phyloP scores from a whole-genome alignment of 2,113 vertebrate genomes.

The Aegithalos caudatus region DNA sequence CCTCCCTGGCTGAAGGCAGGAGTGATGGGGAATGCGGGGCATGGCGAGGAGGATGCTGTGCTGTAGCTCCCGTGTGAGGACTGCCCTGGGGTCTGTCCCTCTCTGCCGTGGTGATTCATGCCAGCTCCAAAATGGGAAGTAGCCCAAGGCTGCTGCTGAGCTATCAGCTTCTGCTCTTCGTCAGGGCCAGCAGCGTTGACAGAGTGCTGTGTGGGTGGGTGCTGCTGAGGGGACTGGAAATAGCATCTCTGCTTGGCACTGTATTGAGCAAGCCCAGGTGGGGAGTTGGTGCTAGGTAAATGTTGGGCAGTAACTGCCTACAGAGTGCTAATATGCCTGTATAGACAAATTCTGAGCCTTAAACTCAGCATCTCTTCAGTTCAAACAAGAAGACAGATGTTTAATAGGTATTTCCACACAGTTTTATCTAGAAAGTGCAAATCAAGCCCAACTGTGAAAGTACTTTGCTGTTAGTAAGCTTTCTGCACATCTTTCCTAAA shows the following conservation, averaged over 20 bases:
- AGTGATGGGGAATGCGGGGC: not conserved
- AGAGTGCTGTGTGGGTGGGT: not conserved
- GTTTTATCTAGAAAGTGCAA: not conserved
- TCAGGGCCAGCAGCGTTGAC: not conserved
- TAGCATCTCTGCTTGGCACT: not conserved
- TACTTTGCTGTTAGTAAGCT: not conserved
- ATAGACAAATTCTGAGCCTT: not conserved
- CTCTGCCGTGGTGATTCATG: rapidly evolving
- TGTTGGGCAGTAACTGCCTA: not conserved
- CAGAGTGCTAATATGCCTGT: not conserved
- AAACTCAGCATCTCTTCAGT: not conserved
- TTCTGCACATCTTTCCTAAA: not conserved
- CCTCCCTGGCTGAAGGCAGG: not conserved
- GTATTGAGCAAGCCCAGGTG: not conserved
- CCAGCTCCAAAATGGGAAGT: not conserved
- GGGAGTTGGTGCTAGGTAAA: not conserved
- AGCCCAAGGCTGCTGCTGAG: not conserved
- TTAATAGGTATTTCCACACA: not conserved
- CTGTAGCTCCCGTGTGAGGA: not conserved
- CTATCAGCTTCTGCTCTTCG: not conserved
- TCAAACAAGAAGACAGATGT: not conserved
- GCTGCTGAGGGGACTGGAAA: not conserved
- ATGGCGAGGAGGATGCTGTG: not conserved
- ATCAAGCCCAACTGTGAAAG: not conserved
- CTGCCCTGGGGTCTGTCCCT: not conserved